Conservation (phyloP, 2,797 vertebrate species). For the Vipera latastei region DNA sequence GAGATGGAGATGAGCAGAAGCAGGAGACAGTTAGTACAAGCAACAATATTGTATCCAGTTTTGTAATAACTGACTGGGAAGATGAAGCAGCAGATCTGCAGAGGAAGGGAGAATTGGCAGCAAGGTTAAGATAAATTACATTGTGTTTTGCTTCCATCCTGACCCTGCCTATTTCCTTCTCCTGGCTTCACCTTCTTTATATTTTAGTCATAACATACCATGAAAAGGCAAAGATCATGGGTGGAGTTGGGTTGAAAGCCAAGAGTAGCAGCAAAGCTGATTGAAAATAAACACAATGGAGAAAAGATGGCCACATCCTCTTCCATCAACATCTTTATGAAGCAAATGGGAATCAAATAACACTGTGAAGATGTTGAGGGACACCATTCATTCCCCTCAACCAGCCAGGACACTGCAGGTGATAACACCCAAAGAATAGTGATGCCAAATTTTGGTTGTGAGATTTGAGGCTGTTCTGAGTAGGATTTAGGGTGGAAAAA, state of each 20-base stretch:
- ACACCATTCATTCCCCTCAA: neutral
- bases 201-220: neutral
- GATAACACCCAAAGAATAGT: neutral
- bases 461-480: neutral
- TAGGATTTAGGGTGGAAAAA: neutral
- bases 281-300: neutral
- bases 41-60: neutral
- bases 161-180: neutral
- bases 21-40: neutral
- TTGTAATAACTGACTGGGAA: neutral
- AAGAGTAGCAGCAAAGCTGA: neutral
- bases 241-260: neutral
- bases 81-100: neutral
- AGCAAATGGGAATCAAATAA: neutral
- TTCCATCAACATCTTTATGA: neutral
- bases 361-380: neutral
- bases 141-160: neutral
- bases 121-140: neutral
- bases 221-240: neutral
- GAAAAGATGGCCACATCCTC: neutral
- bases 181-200: neutral
- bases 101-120: neutral
- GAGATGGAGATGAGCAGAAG: neutral
- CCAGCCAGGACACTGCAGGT: neutral
- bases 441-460: neutral